These are phyloP conservation scores for Deilephila elpenor DNA, from an alignment of 2,888 invertebrate species.

Conservation along the genomic window DNA sequence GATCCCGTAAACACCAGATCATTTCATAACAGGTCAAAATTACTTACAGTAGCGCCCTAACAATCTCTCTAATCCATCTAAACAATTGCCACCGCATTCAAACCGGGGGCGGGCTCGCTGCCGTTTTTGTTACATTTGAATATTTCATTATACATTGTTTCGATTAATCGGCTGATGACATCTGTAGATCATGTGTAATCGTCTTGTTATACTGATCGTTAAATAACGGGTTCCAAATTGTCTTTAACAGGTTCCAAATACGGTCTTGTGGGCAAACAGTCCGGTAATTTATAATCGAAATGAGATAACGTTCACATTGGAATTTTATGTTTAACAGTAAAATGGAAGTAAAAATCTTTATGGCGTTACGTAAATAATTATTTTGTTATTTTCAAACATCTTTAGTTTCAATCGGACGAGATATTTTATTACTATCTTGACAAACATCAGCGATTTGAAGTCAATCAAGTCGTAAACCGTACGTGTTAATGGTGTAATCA, in stretches of 20 bases:
- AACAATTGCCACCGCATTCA: not conserved
- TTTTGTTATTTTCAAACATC: conserved; percentile 57
- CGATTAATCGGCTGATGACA: conserved; percentile 52
- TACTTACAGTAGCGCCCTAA: not conserved
- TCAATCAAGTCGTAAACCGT: conserved; percentile 58
- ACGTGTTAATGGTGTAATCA: conserved; percentile 55
- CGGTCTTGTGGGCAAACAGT: conserved; percentile 47
- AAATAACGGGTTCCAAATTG: conserved; percentile 58
- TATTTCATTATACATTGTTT: conserved; percentile 53
- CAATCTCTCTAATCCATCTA: too few species aligned
- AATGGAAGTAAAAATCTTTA: conserved; percentile 56
- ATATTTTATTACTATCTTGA: conserved; percentile 53
- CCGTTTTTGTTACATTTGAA: not conserved
- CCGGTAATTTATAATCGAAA: conserved; percentile 58
- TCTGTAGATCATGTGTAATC: conserved; percentile 52
- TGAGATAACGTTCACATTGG: conserved; percentile 51
- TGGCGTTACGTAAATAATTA: conserved; percentile 57
- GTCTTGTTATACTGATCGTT: conserved; percentile 59
- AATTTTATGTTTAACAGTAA: conserved; percentile 58
- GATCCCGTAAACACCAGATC: conserved; percentile 41
- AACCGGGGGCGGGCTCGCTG: conserved; percentile 27
- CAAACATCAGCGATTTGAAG: conserved; percentile 55
- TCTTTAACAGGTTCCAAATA: conserved; percentile 52
- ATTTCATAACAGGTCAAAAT: conserved; percentile 40
- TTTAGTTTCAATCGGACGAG: conserved; percentile 53